Evolutionary conservation across 2,888 invertebrate species (phyloP).

Genomic region (Bellardia bayeri): DNA sequence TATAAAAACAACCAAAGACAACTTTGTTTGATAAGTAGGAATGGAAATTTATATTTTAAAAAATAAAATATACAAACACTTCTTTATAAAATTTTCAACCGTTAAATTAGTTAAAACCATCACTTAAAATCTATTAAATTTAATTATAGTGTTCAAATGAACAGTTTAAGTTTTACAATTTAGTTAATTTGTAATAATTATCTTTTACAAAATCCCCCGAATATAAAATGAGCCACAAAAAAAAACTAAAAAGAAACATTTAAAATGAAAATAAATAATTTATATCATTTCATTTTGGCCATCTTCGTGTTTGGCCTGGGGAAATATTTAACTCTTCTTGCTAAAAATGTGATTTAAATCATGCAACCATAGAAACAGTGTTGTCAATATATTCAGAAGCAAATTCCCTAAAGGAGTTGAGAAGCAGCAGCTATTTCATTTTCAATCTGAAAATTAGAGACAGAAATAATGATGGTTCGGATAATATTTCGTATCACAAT

Average conservation of each 20-base stretch:
- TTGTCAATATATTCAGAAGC: conserved; percentile 1
- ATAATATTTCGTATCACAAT: too few species aligned
- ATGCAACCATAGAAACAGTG: conserved; percentile 60
- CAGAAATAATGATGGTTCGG: too few species aligned
- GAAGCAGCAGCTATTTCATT: too few species aligned
- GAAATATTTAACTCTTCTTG: conserved; percentile 51
- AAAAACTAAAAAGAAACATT: background rate
- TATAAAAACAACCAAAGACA: background rate
- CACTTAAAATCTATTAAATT: conserved; percentile 63
- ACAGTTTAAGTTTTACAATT: conserved; percentile 65
- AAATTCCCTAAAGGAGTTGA: too few species aligned
- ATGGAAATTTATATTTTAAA: background rate
- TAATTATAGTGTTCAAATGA: conserved; percentile 67
- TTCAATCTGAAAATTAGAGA: too few species aligned
- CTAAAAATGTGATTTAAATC: conserved; percentile 58
- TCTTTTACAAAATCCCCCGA: conserved; percentile 55
- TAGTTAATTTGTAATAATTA: conserved; percentile 72
- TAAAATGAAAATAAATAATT: conserved; percentile 57
- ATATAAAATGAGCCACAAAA: conserved; percentile 2
- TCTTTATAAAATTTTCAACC: background rate
- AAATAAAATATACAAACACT: conserved; percentile 11
- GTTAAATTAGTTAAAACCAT: conserved; percentile 36
- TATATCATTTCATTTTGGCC: conserved; percentile 54
- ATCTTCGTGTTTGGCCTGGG: conserved; percentile 43
- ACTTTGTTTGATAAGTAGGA: too few species aligned